Conservation (phyloP, 2,113 vertebrate genomes). For the Upupa epops region DNA sequence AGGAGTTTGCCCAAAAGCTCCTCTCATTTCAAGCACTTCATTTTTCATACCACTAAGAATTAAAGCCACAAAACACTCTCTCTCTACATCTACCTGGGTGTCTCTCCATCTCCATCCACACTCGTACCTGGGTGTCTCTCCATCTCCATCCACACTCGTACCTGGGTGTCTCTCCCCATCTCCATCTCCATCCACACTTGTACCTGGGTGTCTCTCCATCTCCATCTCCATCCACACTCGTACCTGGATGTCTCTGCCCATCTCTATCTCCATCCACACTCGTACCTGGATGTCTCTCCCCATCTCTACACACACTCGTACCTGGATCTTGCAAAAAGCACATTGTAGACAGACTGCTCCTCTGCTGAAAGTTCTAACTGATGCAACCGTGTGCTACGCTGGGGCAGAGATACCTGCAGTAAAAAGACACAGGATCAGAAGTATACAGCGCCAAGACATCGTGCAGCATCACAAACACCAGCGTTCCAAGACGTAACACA, state of each 20-base stretch:
- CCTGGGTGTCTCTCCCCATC: too few species aligned
- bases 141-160: slow-evolving; percentile 48
- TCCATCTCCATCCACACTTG: neutral
- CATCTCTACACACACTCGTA: slow-evolving; percentile 48
- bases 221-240: neutral
- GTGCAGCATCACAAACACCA: neutral
- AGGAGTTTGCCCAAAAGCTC: neutral
- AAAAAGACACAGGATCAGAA: neutral
- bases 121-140: slow-evolving; percentile 87
- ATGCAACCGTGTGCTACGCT: slow-evolving; percentile 80
- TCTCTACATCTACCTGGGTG: too few species aligned
- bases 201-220: too few species aligned
- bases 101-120: too few species aligned
- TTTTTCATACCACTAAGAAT: neutral
- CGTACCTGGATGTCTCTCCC: slow-evolving; percentile 90
- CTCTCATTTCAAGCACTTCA: neutral
- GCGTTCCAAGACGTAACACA: neutral
- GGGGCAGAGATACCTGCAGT: slow-evolving; percentile 85
- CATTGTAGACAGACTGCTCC: slow-evolving; percentile 86
- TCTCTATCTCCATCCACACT: too few species aligned
- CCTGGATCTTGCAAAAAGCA: slow-evolving; percentile 90
- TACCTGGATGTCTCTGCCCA: slow-evolving; percentile 82
- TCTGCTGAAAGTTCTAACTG: slow-evolving; percentile 84
- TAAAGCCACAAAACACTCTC: neutral
- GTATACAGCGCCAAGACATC: neutral